Evolutionary conservation across 1,140 invertebrate genomes (phyloP).

Genomic region (Drosophila setifemur): DNA sequence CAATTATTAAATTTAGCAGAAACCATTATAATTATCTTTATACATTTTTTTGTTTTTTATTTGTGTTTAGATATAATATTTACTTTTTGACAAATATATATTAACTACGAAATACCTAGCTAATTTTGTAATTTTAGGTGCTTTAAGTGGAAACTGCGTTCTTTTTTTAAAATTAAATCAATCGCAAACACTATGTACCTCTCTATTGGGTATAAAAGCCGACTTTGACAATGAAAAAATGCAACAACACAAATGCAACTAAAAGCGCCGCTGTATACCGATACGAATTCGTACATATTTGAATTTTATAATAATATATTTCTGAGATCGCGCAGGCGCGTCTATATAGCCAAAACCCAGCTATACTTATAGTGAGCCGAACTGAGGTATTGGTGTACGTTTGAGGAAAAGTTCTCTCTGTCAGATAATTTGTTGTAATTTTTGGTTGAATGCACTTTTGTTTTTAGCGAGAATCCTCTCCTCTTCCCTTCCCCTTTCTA

Average conservation of each 20-base stretch:
- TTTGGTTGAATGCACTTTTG: conserved; percentile 77
- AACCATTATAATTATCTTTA: too few species aligned
- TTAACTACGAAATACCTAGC: too few species aligned
- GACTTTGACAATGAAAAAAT: conserved; percentile 61
- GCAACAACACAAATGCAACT: background rate
- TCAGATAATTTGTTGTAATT: conserved; percentile 24
- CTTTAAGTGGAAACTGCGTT: too few species aligned
- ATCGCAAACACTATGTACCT: conserved; percentile 13
- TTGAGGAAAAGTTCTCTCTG: background rate
- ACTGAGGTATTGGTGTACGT: background rate
- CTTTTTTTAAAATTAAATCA: too few species aligned
- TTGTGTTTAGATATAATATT: too few species aligned
- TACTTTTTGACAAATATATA: too few species aligned
- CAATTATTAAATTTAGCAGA: too few species aligned
- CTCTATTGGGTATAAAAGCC: conserved; percentile 5
- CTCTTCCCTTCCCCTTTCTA: background rate
- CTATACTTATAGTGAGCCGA: background rate
- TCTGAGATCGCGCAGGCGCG: conserved; percentile 1
- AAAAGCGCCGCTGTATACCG: background rate
- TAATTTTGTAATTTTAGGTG: too few species aligned
- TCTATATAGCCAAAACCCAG: background rate
- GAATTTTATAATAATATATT: conserved; percentile 11
- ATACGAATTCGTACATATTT: background rate
- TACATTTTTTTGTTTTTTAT: too few species aligned
- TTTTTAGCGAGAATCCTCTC: conserved; percentile 27